A percentile compares a stretch with the other conserved stretches of the same genome.
phyloP scores from a whole-genome alignment of 2,113 vertebrate species.

The Thryonomys swinderianus region DNA sequence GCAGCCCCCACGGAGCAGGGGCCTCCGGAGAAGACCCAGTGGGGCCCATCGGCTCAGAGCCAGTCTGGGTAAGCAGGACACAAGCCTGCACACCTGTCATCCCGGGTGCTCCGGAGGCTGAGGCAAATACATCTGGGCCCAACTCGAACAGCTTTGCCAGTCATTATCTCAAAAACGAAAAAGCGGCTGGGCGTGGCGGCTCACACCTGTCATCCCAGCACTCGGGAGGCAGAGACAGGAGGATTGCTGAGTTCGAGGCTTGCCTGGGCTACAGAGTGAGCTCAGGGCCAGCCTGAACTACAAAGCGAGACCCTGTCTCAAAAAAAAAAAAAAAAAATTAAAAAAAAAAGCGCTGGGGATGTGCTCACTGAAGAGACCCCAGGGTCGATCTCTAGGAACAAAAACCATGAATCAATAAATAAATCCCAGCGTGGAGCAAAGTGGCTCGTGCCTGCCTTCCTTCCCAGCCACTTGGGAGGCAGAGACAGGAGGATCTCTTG shows the following conservation, averaged over 20 bases:
- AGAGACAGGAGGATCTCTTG: not conserved
- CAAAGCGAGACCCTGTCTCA: too few species aligned
- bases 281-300: too few species aligned
- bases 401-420: not conserved
- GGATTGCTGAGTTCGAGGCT: too few species aligned
- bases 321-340: too few species aligned
- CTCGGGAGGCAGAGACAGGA: too few species aligned
- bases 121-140: not conserved
- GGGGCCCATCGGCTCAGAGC: too few species aligned
- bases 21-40: too few species aligned
- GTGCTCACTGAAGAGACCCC: not conserved
- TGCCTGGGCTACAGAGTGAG: too few species aligned
- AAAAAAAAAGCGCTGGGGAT: not conserved
- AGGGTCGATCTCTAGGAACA: not conserved
- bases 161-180: not conserved
- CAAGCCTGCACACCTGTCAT: not conserved
- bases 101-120: not conserved
- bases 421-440: not conserved
- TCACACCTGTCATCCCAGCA: too few species aligned
- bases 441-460: not conserved
- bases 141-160: not conserved
- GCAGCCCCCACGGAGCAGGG: too few species aligned
- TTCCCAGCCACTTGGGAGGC: not conserved
- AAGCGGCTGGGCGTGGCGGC: too few species aligned
- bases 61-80: not conserved